Evolutionary conservation across 2,797 vertebrate species (phyloP).

Genomic region (Diplodus puntazzo): DNA sequence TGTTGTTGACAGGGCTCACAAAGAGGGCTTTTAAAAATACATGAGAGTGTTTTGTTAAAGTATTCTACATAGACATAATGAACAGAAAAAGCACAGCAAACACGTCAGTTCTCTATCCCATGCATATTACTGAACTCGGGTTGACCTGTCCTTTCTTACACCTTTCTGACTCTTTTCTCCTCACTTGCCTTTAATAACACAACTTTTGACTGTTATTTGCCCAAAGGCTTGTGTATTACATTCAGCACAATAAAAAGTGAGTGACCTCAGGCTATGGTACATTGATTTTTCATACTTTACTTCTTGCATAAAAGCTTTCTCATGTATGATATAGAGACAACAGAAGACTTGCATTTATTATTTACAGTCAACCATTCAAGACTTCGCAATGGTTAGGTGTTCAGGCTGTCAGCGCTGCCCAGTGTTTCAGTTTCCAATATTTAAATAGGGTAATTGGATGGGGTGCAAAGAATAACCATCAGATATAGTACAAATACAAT

Average conservation of each 20-base stretch:
- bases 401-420: constrained; percentile 22
- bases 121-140: constrained; percentile 41
- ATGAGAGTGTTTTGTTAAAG: constrained; percentile 2
- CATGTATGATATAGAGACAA: constrained; percentile 78
- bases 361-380: constrained; percentile 68
- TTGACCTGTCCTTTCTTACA: constrained; percentile 33
- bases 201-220: constrained; percentile 61
- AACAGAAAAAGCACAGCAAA: constrained; percentile 3
- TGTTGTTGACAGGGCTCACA: background rate
- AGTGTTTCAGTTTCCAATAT: constrained; percentile 41
- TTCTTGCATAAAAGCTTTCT: constrained; percentile 82
- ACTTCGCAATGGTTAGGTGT: constrained; percentile 24
- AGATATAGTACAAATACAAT: constrained; percentile 39
- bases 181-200: constrained; percentile 46
- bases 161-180: constrained; percentile 35
- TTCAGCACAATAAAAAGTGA: constrained; percentile 55
- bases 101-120: background rate
- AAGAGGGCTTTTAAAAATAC: background rate
- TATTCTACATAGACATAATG: background rate
- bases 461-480: constrained; percentile 46
- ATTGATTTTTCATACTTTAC: constrained; percentile 69
- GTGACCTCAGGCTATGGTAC: constrained; percentile 55
- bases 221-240: constrained; percentile 60
- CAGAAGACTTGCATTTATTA: constrained; percentile 75
- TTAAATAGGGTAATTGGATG: constrained; percentile 49